Percentiles rank a stretch among this genome's conserved stretches.
Evolutionary conservation across 2,113 vertebrate genomes (phyloP).

Genomic region (Leptosomus discolor): DNA sequence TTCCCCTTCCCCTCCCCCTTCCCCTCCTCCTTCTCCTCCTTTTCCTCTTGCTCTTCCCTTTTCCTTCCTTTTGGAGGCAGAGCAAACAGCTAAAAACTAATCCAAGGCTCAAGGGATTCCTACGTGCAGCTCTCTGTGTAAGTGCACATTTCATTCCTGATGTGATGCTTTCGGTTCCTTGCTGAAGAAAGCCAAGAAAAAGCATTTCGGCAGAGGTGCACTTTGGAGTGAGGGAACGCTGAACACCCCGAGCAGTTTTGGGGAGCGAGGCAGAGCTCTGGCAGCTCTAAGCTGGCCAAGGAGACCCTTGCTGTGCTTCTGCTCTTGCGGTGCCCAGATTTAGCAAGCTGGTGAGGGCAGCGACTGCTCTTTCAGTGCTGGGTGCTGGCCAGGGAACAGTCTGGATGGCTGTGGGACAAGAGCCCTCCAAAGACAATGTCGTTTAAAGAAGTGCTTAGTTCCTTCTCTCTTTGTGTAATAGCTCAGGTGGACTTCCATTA

Average conservation of each 20-base stretch:
- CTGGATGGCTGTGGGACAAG: neutral
- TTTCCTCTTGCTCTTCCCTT: neutral
- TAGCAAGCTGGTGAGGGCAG: neutral
- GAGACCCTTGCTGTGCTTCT: neutral
- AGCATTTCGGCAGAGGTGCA: neutral
- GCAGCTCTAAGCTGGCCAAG: neutral
- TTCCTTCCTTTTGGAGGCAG: neutral
- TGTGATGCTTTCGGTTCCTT: fast-evolving
- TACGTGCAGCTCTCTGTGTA: neutral
- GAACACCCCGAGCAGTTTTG: neutral
- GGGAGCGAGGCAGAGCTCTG: neutral
- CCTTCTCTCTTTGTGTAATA: neutral
- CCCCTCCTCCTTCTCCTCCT: no score
- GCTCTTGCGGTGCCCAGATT: neutral
- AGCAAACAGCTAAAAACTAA: neutral
- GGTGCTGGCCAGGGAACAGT: neutral
- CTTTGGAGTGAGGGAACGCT: no score
- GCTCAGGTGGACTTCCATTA: neutral
- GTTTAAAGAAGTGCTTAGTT: neutral
- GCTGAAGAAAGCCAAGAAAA: neutral
- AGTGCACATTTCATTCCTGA: neutral
- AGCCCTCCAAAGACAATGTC: neutral
- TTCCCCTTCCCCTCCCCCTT: no score
- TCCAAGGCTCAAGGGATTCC: neutral
- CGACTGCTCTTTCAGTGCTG: fast-evolving